Conservation (phyloP, 30 jellyfish, hydroid and myxozoan genomes). For the Calvadosia cruxmelitensis region DNA sequence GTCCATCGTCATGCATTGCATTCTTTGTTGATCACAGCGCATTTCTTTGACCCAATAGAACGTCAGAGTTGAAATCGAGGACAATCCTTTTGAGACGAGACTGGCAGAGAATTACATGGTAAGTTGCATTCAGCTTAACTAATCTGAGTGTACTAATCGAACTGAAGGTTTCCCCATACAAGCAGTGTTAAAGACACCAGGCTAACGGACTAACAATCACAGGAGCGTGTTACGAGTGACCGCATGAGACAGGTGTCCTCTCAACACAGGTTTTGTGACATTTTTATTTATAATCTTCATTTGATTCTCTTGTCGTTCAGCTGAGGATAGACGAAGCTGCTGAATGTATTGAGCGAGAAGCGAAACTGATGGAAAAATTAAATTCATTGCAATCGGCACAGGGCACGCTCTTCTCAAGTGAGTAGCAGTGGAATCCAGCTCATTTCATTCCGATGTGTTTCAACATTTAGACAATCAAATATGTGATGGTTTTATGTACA, state of each 20-base stretch:
- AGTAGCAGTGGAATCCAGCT: neutral
- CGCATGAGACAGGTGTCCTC: no score
- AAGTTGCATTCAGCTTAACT: no score
- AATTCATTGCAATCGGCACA: conserved; percentile 43
- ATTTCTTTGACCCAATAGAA: conserved; percentile 14
- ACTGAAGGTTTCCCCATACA: no score
- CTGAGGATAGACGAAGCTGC: conserved; percentile 70
- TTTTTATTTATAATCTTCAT: no score
- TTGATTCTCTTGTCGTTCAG: conserved; percentile 14
- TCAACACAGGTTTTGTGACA: no score
- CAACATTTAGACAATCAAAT: neutral
- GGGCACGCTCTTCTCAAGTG: conserved; percentile 71
- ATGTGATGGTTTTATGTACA: neutral
- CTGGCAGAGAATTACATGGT: conserved; percentile 71
- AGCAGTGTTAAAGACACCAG: no score
- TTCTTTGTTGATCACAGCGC: no score
- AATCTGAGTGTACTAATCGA: no score
- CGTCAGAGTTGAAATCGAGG: conserved; percentile 58
- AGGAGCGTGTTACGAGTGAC: no score
- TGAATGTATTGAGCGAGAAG: conserved; percentile 65
- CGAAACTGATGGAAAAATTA: conserved; percentile 47
- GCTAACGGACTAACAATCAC: no score
- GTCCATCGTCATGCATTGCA: no score
- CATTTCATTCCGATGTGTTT: neutral
- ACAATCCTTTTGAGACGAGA: conserved; percentile 72